Percentiles rank a stretch among this genome's conserved stretches.
These are phyloP conservation scores for Probosciger aterrimus DNA, from an alignment of 2,113 vertebrate species.

Conservation along the genomic window DNA sequence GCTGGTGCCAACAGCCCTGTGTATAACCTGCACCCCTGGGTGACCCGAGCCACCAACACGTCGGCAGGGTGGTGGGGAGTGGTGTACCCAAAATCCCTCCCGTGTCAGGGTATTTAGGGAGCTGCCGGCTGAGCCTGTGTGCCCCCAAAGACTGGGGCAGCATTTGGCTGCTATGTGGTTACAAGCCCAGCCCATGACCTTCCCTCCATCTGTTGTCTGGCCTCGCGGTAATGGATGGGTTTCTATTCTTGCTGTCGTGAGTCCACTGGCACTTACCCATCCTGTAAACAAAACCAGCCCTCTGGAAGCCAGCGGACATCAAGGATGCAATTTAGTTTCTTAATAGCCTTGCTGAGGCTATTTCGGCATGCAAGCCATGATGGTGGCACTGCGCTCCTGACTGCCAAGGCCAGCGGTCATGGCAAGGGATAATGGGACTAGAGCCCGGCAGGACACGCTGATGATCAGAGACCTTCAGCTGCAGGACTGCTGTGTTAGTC, in stretches of 20 bases:
- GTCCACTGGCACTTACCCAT: slow-evolving; percentile 63
- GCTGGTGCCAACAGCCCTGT: accelerated
- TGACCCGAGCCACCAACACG: accelerated
- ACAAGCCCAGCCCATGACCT: slow-evolving; percentile 50
- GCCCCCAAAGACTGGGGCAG: neutral
- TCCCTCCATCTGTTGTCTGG: slow-evolving; percentile 40
- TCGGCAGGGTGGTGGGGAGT: neutral
- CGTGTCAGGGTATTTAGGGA: neutral
- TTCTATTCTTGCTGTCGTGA: slow-evolving; percentile 70
- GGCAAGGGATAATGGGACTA: accelerated
- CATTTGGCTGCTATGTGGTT: neutral
- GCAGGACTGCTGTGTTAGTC: neutral
- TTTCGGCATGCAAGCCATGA: neutral
- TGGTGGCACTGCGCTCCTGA: neutral
- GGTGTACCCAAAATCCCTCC: neutral
- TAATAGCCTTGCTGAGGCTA: slow-evolving; percentile 65
- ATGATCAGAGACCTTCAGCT: neutral
- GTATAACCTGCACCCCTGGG: neutral
- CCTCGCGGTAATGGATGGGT: slow-evolving; percentile 65
- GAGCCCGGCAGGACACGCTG: neutral
- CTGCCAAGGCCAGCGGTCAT: neutral
- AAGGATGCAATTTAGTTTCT: slow-evolving; percentile 76
- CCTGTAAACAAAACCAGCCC: slow-evolving; percentile 71
- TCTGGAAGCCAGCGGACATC: slow-evolving; percentile 68
- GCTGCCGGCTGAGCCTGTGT: neutral